Conservation (phyloP, 1,140 invertebrate species). For the Rhynchophorus ferrugineus region DNA sequence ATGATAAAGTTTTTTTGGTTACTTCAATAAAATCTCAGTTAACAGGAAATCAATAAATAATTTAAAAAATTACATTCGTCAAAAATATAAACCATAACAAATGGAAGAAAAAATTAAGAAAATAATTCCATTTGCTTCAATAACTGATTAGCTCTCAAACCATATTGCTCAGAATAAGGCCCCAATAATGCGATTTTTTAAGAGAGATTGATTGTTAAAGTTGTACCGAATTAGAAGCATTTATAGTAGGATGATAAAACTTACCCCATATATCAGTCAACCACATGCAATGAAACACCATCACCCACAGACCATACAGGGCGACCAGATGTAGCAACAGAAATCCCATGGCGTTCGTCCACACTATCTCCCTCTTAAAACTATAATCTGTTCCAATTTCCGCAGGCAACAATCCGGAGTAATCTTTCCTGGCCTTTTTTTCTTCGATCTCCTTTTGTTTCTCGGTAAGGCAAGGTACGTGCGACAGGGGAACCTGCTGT, state of each 20-base stretch:
- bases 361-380: slow-evolving; percentile 34
- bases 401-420: slow-evolving; percentile 12
- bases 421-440: slow-evolving; percentile 6
- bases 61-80: no score
- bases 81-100: no score
- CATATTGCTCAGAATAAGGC: no score
- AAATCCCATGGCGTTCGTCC: slow-evolving; percentile 31
- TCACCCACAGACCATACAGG: slow-evolving; percentile 26
- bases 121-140: no score
- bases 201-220: no score
- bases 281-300: slow-evolving; percentile 10
- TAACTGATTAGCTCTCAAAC: no score
- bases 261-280: slow-evolving; percentile 27
- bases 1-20: no score
- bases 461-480: background rate
- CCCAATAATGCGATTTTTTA: no score
- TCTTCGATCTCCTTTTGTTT: background rate
- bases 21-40: no score
- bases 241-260: slow-evolving; percentile 3
- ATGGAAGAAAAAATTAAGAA: no score
- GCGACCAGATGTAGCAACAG: slow-evolving; percentile 22
- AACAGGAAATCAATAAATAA: no score
- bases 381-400: slow-evolving; percentile 24
- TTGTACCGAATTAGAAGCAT: background rate
- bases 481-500: no score